Evolutionary conservation across 2,888 invertebrate genomes (phyloP), one percentile per base, ranked within the genome.

Genomic region (Nysson spinosus): DNA sequence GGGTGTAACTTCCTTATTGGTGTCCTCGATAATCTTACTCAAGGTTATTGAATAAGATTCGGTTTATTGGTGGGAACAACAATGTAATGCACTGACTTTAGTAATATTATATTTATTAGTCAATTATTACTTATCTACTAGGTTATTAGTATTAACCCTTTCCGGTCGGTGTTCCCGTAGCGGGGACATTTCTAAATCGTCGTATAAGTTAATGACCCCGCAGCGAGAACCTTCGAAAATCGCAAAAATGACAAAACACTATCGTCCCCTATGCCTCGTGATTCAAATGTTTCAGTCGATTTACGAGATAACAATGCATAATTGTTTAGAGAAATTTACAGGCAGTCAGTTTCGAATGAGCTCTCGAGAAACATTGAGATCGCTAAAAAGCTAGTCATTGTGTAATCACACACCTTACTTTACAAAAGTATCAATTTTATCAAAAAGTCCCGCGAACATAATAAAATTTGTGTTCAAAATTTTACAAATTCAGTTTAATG

Each of bases 281-380:
- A 56, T 56, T 47, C 39, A 56, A 56, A 56, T 56, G 34, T 47
- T 42, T 40, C 7, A 40, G 14, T 55, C 40, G 14, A 49, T 9
- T 40, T 47, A 32, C 47, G 46, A 55, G 39, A 46, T 55, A 55
- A 47, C 56, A 56, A 47, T 56, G 47, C 7, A 55, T 47, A 16
- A 28, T 40, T 34, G 35, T 52, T 52, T 17, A 35, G 55, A 55
- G 40, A 55, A 30, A 58, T 42, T 57, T 14, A 12, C 14, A 28
- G 43, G 42, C 49, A 49, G 26, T 47, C 40, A 30, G 39, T 56
- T 47, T 47, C 55, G 40, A 40, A 42, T 47, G 30, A 56, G 47
- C 47, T 56, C 9, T 46, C 55, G 32, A 47, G 40, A 47, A 40
- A 56, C 47, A 47, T 56, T 47, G 47, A 56, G 47, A 56, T 56